Evolutionary conservation across 2,797 vertebrate genomes (phyloP).

Genomic region (Hylomyscus alleni): DNA sequence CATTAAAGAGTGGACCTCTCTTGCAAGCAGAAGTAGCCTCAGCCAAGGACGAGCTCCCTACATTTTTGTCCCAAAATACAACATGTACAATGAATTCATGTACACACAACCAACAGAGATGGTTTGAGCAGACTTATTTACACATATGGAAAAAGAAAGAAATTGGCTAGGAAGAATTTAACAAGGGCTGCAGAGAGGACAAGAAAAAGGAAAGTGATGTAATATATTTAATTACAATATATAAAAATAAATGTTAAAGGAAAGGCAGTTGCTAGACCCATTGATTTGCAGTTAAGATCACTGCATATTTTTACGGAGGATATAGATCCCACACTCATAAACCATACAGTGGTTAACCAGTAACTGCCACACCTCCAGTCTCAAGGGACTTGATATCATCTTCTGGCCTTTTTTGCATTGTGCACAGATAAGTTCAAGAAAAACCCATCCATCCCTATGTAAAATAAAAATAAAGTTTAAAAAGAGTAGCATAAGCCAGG

Average conservation of each 20-base stretch:
- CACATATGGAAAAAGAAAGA: neutral
- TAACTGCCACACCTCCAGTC: neutral
- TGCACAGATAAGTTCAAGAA: neutral
- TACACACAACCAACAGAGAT: neutral
- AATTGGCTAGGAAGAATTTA: neutral
- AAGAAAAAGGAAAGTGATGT: neutral
- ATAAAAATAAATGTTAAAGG: neutral
- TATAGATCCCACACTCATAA: neutral
- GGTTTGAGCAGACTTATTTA: neutral
- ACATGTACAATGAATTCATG: neutral
- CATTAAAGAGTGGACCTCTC: neutral
- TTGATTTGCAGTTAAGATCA: neutral
- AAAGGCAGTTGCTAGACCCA: neutral
- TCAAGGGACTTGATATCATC: neutral
- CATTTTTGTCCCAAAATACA: neutral
- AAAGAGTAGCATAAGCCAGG: too few species aligned
- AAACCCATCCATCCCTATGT: too few species aligned
- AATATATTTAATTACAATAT: neutral
- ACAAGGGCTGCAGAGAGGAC: neutral
- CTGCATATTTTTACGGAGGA: neutral
- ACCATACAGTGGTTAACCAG: neutral
- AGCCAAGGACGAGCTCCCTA: neutral
- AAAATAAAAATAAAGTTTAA: too few species aligned
- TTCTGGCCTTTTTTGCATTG: neutral
- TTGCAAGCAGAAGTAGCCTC: neutral